A percentile compares a stretch with the other conserved stretches of the same genome.
phyloP scores from a whole-genome alignment of 2,113 vertebrate genomes.

The Cyanoramphus novaezelandiae region DNA sequence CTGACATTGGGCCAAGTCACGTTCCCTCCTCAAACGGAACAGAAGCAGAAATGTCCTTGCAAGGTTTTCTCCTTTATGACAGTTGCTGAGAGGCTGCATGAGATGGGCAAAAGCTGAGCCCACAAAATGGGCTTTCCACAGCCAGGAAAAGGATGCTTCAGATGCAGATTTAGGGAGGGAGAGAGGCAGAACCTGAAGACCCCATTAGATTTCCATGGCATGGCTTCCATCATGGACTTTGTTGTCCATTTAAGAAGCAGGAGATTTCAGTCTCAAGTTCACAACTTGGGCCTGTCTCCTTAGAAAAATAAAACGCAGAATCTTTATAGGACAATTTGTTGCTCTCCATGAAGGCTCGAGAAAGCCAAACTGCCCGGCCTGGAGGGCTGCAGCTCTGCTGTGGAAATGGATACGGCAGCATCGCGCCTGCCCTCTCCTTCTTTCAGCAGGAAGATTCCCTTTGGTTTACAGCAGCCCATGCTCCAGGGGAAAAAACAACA shows the following conservation, averaged over 20 bases:
- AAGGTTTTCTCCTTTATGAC: too few species aligned
- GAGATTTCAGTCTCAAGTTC: background rate
- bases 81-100: background rate
- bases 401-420: background rate
- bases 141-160: background rate
- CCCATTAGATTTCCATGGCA: accelerated
- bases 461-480: background rate
- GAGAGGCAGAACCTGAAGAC: background rate
- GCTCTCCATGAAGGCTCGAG: background rate
- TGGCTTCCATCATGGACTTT: background rate
- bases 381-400: background rate
- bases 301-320: background rate
- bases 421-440: background rate
- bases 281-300: background rate
- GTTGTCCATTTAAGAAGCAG: background rate
- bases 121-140: background rate
- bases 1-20: background rate
- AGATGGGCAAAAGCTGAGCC: background rate
- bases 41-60: background rate
- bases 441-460: background rate
- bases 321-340: constrained; percentile 30
- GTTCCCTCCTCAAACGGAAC: background rate
- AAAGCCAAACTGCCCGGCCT: background rate
- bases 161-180: background rate
- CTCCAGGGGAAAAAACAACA: constrained; percentile 33